Percentiles rank a stretch among this genome's conserved stretches.
Evolutionary conservation across 1,140 invertebrate genomes (phyloP).

Genomic region (Berghia stephanieae): DNA sequence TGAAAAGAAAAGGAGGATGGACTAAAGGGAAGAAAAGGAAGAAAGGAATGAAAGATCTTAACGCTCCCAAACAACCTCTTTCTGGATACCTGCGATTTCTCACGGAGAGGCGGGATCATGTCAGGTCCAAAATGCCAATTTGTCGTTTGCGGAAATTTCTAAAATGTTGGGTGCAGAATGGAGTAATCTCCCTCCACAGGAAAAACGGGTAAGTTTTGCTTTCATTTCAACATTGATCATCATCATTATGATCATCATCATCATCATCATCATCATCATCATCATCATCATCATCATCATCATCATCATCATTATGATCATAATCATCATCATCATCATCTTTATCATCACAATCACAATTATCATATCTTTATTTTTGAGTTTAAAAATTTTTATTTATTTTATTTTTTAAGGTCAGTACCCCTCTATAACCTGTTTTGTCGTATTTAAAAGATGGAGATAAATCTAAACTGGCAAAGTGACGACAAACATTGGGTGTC

Average conservation of each 20-base stretch:
- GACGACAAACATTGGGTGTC: too few relatives aligned
- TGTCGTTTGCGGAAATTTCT: conserved; percentile 89
- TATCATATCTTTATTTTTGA: too few relatives aligned
- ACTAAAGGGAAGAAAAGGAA: conserved; percentile 62
- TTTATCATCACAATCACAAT: too few relatives aligned
- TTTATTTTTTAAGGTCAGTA: too few relatives aligned
- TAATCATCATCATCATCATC: too few relatives aligned
- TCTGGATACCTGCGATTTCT: conserved; percentile 85
- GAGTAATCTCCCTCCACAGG: conserved; percentile 83
- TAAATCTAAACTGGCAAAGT: too few relatives aligned
- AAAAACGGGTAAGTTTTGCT: conserved; percentile 75
- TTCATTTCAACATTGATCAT: neutral
- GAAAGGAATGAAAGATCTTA: conserved; percentile 59
- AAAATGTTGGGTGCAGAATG: conserved; percentile 89
- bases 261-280: too few relatives aligned
- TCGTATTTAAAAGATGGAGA: too few relatives aligned
- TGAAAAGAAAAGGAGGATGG: conserved; percentile 63
- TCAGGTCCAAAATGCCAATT: conserved; percentile 82
- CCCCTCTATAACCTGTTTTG: too few relatives aligned
- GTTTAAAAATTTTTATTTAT: too few relatives aligned
- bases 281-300: too few relatives aligned
- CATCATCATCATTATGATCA: too few relatives aligned
- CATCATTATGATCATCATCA: neutral
- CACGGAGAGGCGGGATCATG: conserved; percentile 85
- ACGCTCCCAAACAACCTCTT: conserved; percentile 68